These are phyloP conservation scores for Premnoplex brunnescens DNA, from an alignment of 2,797 vertebrate species.

Conservation along the genomic window DNA sequence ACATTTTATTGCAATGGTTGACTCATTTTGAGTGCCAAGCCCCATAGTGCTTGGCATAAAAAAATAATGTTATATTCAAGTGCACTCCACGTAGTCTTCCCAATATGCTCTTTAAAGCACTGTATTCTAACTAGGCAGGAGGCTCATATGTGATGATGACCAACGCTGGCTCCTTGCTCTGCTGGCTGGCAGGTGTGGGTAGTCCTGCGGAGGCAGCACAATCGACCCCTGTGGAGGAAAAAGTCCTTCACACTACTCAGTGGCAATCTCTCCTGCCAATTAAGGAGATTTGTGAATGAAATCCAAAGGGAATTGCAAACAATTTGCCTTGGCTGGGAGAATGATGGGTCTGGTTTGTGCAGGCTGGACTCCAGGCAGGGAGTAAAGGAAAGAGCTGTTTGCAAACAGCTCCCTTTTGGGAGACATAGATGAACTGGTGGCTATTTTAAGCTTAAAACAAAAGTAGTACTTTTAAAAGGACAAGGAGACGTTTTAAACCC, in stretches of 20 bases:
- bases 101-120: neutral
- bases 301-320: constrained; percentile 29
- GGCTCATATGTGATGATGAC: neutral
- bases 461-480: neutral
- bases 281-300: constrained; percentile 30
- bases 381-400: constrained; percentile 15
- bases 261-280: neutral
- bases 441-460: neutral
- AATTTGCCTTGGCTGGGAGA: neutral
- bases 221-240: constrained; percentile 12
- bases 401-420: neutral
- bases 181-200: neutral
- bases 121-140: constrained; percentile 11
- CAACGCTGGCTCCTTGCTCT: neutral
- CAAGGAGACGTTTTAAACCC: neutral
- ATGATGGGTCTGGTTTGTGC: neutral
- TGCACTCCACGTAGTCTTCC: neutral
- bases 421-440: neutral
- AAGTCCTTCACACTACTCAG: constrained; percentile 5
- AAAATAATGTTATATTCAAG: neutral
- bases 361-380: neutral
- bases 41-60: neutral
- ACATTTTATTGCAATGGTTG: neutral
- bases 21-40: neutral
- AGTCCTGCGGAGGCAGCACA: neutral